Base-by-base conservation (phyloP, 2,888 invertebrate species). In the Melieria crassipennis region DNA sequence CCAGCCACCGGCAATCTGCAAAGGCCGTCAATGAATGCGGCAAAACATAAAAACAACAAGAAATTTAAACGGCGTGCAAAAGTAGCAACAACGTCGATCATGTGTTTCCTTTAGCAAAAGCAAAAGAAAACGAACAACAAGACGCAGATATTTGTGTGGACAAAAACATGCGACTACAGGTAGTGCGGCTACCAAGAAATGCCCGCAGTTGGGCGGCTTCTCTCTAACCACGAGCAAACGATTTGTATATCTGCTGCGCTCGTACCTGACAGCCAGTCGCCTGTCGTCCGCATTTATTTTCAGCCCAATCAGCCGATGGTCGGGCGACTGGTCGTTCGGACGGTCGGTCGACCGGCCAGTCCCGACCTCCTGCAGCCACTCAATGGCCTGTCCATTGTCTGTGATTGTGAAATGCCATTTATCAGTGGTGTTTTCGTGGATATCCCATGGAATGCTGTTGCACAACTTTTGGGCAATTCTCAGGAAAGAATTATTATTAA, bases 391-490 rank as follows among this genome's bases (percentile, higher is more conserved):
- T 9, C 61, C n/a, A 60, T 50, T 50, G 60, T 67, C 67, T 67
- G 60, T 61, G 67, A 67, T 67, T 67, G 67, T 61, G 60, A 60
- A 60, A 67, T 67, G 61, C 60, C 46, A 67, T 67, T 67, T 58
- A 67, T 11, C 67, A 67, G 67, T 60, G 60, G 67, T 66, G 58
- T 61, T 70, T 73, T 72, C 67, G 52, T 68, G 73, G 70, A 70
- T 73, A 66, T 63, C 65, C 70, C 55, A 55, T 65, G 73, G 73
- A 73, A 73, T 73, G 73, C 9, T 63, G 58, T 46, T 58, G 60
- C 63, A 68, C 73, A 42, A 68, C 70, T 73, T 61, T 67, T 67
- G 64, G 47, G 56, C 64, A 67, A 73, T 73, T 70, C 73, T 70
- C 55, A 45, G 64, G 45, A 70, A 73, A 73, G 52, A 73, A 65